Evolutionary conservation across 2,888 invertebrate species (phyloP).

Genomic region (Hyposoter didymator): DNA sequence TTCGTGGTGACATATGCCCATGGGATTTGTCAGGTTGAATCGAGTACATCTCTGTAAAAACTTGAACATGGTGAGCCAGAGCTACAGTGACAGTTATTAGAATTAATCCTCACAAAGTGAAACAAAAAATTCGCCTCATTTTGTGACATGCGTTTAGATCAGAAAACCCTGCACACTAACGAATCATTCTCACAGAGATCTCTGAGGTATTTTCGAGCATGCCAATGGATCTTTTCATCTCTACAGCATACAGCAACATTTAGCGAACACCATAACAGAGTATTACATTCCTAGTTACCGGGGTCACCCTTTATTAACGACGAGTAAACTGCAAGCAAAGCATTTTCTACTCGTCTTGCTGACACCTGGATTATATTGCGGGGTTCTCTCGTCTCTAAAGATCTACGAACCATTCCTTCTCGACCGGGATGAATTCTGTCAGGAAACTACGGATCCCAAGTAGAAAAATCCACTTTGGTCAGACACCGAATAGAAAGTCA

Average conservation of each 20-base stretch:
- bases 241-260: slow-evolving; percentile 12
- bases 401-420: not conserved
- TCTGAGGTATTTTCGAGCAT: not conserved
- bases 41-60: not conserved
- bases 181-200: not conserved
- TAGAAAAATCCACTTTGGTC: slow-evolving; percentile 1
- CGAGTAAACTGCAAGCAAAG: slow-evolving; percentile 9
- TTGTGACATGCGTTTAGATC: not conserved
- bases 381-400: not conserved
- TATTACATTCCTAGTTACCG: slow-evolving; percentile 13
- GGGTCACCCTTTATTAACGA: slow-evolving; percentile 24
- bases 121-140: not conserved
- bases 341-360: not conserved
- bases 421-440: not conserved
- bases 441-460: not conserved
- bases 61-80: not conserved
- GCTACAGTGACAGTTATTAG: too few species aligned
- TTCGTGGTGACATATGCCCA: not conserved
- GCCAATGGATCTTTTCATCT: not conserved
- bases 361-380: not conserved
- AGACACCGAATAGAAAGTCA: not conserved
- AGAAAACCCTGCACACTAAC: not conserved
- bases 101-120: not conserved
- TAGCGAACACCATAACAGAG: not conserved
- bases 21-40: slow-evolving; percentile 9